Evolutionary conservation across 1,140 invertebrate species (phyloP), one percentile per base, ranked within the genome.

Genomic region (Pseudoatta argentina): DNA sequence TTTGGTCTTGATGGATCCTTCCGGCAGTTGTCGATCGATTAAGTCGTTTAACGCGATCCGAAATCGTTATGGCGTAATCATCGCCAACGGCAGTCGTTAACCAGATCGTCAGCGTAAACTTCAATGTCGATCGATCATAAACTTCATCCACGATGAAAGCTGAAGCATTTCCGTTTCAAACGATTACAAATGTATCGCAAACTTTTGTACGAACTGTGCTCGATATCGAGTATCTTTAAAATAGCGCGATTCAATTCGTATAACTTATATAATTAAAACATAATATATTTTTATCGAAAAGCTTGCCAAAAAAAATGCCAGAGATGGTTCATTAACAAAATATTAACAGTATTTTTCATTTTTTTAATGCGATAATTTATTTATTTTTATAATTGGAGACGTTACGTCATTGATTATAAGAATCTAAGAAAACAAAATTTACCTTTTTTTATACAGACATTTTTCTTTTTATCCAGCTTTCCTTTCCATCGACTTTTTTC

Each of bases 1-100:
- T 98, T 98, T 87, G 98, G 97, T 39, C 96, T 98, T 89, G 97
- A 98, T 87, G 98, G 97, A 61, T 97, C 97, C 34, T 98, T 98
- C 94, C 96, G 97, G 91, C 97, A 98, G 94, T 93, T 98, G 8
- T 93, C 96, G 48, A 98, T 98, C 87, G 97, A 98, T 95, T 98
- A 96, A 83, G 53, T 57, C 24, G 48, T 57, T 48, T 64, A 51
- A 34, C 12, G 8, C 16, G 0, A n/a, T 18, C 7, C 10, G 7
- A 18, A 21, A 12, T 1, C 24, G 14, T 27, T 30, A 4, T 6
- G 30, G 21, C 27, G 30, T 69, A 69, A 44, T 71, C 53, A 18
- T 30, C 64, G 78, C 78, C 78, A 69, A 81, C 30, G 64, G 66
- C 78, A 71, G 21, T 44, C 53, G 78, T 81, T 81, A 71, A 81